Base-by-base conservation (phyloP, 2,797 vertebrate genomes). In the Myripristis jacobus region DNA sequence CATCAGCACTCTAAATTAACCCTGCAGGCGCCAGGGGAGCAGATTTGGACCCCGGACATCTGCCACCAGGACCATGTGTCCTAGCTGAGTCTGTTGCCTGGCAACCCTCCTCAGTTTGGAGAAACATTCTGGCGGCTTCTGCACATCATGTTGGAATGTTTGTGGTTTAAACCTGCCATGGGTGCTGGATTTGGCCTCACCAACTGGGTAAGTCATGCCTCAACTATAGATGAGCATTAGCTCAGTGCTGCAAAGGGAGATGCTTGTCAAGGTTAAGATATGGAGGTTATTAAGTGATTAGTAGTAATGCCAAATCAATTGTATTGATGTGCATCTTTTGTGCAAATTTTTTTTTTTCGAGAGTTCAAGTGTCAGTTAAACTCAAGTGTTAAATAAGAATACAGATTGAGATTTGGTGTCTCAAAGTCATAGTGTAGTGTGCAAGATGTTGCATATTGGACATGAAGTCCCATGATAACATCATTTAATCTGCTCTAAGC, bases 1-100 rank as follows among this genome's bases (percentile, higher is more conserved):
- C 81, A 80, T 91, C 89, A 89, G 81, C 6, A 51, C 57, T 77
- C 89, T 70, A 81, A 87, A 88, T 93, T 83, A 94, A 94, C 93
- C 84, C 84, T 70, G 64, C 71, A 85, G 86, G 89, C 83, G 68
- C 89, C 89, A 86, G 48, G 79, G 75, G 83, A 91, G 65, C 72
- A 58, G 57, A 34, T 13, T 6, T 88, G 86, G 89, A 87, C 65
- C 66, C 43, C 3, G 69, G 82, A 90, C 89, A 91, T 92, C 83
- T 89, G 90, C 62, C 63, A 38, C 71, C 25, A 13, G 57, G 73
- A 82, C 83, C 83, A 65, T 75, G 84, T 89, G 87, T 90, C 87
- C 82, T 84, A 70, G 18, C 60, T 78, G 82, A 93, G 89, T 80
- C 83, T 54, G 88, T 92, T 91, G 91, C 89, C 85, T 64, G 84